phyloP scores from a whole-genome alignment of 30 jellyfish, hydroid and myxozoan species.

The Cassiopea xamachana region DNA sequence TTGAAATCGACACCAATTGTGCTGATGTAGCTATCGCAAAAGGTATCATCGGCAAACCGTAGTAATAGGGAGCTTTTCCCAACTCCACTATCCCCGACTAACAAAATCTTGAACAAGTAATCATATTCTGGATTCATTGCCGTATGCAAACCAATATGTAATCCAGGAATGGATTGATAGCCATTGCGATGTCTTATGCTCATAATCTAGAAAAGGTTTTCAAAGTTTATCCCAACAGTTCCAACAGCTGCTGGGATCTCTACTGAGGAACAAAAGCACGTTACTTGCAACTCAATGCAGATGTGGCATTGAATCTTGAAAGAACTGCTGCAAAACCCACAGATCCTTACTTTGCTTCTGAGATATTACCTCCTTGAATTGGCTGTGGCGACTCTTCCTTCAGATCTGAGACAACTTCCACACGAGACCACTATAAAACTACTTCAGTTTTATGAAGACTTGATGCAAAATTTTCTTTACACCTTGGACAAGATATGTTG shows the following conservation, averaged over 20 bases:
- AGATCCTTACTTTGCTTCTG: no score
- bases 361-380: no score
- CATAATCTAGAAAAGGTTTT: not conserved
- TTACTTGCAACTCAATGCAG: not conserved
- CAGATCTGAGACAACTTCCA: no score
- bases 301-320: no score
- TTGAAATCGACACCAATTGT: constrained; percentile 91
- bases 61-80: constrained; percentile 82
- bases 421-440: no score
- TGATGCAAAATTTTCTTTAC: no score
- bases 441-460: no score
- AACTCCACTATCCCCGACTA: constrained; percentile 89
- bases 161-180: constrained; percentile 67
- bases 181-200: constrained; percentile 5
- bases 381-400: no score
- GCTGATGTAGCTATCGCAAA: constrained; percentile 81
- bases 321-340: no score
- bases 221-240: not conserved
- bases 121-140: constrained; percentile 87
- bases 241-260: not conserved
- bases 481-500: no score
- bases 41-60: constrained; percentile 81
- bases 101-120: constrained; percentile 76
- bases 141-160: constrained; percentile 58
- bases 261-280: not conserved